phyloP scores from a whole-genome alignment of 1,140 invertebrate species.

The Aphaenogaster floridana region DNA sequence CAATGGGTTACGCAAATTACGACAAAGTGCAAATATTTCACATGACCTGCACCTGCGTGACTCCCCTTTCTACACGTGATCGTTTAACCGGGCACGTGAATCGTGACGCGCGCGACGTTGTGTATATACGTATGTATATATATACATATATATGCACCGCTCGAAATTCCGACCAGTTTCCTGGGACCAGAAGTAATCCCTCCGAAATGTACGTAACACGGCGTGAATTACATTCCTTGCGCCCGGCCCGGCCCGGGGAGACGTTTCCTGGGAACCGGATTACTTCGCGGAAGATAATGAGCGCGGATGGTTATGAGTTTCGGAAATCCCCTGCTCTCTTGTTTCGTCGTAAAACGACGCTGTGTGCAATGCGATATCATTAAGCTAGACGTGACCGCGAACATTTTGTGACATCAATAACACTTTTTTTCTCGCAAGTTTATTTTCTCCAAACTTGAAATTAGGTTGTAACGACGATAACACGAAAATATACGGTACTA shows the following conservation, averaged over 20 bases:
- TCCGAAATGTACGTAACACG: slow-evolving; percentile 23
- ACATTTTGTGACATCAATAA: neutral
- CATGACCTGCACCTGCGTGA: slow-evolving; percentile 82
- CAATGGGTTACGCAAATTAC: slow-evolving; percentile 83
- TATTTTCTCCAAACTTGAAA: neutral
- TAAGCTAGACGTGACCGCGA: neutral
- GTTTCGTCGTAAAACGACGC: neutral
- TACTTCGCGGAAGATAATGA: neutral
- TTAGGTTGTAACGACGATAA: neutral
- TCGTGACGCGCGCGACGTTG: slow-evolving; percentile 42
- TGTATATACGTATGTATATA: neutral
- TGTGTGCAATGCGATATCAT: too few species aligned
- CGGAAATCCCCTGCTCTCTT: slow-evolving; percentile 9
- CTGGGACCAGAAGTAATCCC: slow-evolving; percentile 2
- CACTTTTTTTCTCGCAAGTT: neutral
- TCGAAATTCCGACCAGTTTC: slow-evolving; percentile 50
- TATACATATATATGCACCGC: neutral
- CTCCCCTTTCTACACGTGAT: slow-evolving; percentile 76
- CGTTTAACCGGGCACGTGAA: slow-evolving; percentile 74
- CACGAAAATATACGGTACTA: neutral
- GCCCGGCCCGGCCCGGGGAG: neutral
- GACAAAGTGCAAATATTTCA: slow-evolving; percentile 85
- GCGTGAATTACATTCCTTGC: slow-evolving; percentile 43
- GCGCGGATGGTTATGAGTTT: neutral
- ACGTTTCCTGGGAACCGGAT: slow-evolving; percentile 31